These are phyloP conservation scores for Aurelia coerulea DNA, from an alignment of 30 jellyfish, hydroid and myxozoan genomes.

Conservation along the genomic window DNA sequence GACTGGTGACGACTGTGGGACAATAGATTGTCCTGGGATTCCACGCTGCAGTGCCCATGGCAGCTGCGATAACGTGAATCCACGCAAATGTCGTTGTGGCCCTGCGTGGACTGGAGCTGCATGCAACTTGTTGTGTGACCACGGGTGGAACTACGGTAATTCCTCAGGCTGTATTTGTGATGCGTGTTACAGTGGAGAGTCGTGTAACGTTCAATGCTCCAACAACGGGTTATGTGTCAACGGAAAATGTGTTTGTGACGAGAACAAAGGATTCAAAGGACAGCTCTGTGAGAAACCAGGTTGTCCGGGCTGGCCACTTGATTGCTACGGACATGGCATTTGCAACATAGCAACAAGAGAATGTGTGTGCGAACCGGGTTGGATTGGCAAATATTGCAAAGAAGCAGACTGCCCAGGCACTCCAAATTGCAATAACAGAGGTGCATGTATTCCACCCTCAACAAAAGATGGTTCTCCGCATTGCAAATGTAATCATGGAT, in stretches of 20 bases:
- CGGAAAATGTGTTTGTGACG: conserved; percentile 62
- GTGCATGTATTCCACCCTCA: conserved; percentile 50
- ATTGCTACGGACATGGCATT: conserved; percentile 65
- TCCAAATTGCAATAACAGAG: conserved; percentile 69
- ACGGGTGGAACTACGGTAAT: conserved; percentile 60
- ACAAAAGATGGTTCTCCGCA: conserved; percentile 31
- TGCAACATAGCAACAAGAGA: conserved; percentile 65
- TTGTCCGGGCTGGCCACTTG: conserved; percentile 76
- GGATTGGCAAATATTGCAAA: conserved; percentile 70
- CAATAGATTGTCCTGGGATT: conserved; percentile 62
- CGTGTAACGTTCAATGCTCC: conserved; percentile 58
- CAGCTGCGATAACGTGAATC: conserved; percentile 54
- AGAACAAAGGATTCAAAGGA: conserved; percentile 63
- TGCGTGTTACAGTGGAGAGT: conserved; percentile 67
- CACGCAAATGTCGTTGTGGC: conserved; percentile 64
- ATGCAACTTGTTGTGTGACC: conserved; percentile 41
- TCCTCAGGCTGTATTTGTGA: conserved; percentile 64
- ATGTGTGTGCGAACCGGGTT: conserved; percentile 68
- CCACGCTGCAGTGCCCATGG: conserved; percentile 57
- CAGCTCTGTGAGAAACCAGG: conserved; percentile 46
- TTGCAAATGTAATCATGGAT: conserved; percentile 58
- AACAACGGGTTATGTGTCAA: conserved; percentile 57
- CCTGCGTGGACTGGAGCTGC: conserved; percentile 73
- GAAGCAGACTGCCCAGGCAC: conserved; percentile 82
- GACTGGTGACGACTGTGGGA: conserved; percentile 72